Conservation (phyloP, 53 echinoderm and acorn worm species). For the Henricia sp. region DNA sequence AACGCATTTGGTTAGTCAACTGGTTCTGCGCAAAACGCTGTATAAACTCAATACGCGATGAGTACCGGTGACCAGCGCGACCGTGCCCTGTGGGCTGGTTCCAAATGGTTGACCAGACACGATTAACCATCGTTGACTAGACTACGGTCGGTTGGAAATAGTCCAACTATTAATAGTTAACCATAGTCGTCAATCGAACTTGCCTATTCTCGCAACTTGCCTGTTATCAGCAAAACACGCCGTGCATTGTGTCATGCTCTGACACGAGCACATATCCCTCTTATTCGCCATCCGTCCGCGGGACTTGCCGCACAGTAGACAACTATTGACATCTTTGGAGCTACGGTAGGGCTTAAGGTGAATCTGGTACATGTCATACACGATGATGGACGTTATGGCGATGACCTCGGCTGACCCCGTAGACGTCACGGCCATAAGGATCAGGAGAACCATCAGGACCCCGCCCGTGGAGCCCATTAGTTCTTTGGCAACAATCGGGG, state of each 20-base stretch:
- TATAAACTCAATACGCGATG: too few relatives aligned
- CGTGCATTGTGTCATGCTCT: constrained; percentile 79
- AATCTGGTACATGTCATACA: constrained; percentile 95
- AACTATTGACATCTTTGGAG: constrained; percentile 80
- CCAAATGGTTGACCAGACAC: too few relatives aligned
- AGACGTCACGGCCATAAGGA: constrained; percentile 95
- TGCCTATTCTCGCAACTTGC: constrained; percentile 54
- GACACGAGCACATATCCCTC: constrained; percentile 85
- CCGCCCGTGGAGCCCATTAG: constrained; percentile 81
- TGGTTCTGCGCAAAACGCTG: too few relatives aligned
- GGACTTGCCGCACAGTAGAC: constrained; percentile 92
- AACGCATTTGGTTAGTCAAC: too few relatives aligned
- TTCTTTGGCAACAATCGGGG: constrained; percentile 80
- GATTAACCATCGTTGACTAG: too few relatives aligned
- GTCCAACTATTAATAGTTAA: too few relatives aligned
- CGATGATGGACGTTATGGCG: constrained; percentile 92
- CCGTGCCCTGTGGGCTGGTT: too few relatives aligned
- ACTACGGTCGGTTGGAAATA: too few relatives aligned
- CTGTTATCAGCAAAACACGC: constrained; percentile 76
- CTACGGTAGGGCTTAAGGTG: constrained; percentile 89
- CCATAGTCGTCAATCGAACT: too few relatives aligned
- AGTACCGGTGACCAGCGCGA: too few relatives aligned
- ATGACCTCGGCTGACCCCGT: constrained; percentile 98
- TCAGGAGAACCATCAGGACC: constrained; percentile 83
- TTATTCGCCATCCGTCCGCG: constrained; percentile 87